Percentiles rank a stretch among this genome's conserved stretches.
Conservation (phyloP, 2,888 invertebrate genomes). For the Drymonia ruficornis region DNA sequence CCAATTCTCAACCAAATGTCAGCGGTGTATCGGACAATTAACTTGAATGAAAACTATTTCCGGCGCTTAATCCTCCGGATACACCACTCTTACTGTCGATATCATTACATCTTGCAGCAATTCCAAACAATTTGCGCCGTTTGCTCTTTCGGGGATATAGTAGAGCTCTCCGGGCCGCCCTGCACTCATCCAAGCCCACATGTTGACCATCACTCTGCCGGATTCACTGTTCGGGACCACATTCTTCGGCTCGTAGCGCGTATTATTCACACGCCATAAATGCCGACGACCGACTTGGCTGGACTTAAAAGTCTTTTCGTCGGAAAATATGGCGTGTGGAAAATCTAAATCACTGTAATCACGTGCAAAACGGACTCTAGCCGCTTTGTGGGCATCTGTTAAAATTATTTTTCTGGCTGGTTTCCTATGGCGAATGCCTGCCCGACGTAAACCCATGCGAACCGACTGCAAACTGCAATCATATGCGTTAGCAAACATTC, state of each 20-base stretch:
- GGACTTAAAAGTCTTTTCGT: slow-evolving; percentile 22
- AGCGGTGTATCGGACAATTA: slow-evolving; percentile 20
- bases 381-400: slow-evolving; percentile 14
- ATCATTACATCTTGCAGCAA: slow-evolving; percentile 14
- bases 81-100: slow-evolving; percentile 18
- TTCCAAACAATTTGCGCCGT: not conserved
- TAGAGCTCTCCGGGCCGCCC: not conserved
- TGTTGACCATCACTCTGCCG: not conserved
- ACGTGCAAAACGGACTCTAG: slow-evolving; percentile 22
- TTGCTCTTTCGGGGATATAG: not conserved
- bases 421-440: too few relatives aligned
- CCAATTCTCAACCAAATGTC: not conserved
- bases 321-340: slow-evolving; percentile 26
- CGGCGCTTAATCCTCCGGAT: slow-evolving; percentile 14
- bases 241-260: slow-evolving; percentile 12
- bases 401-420: slow-evolving; percentile 15
- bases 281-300: slow-evolving; percentile 20
- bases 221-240: not conserved
- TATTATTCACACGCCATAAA: slow-evolving; percentile 26
- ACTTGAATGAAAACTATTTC: slow-evolving; percentile 20
- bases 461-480: too few relatives aligned
- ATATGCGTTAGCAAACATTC: too few relatives aligned
- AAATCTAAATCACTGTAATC: slow-evolving; percentile 26
- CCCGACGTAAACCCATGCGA: too few relatives aligned
- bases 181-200: slow-evolving; percentile 1